A percentile compares a stretch with the other conserved stretches of the same genome.
Conservation (phyloP, 64 coral and sea anemone genomes). For the Montipora cactus region DNA sequence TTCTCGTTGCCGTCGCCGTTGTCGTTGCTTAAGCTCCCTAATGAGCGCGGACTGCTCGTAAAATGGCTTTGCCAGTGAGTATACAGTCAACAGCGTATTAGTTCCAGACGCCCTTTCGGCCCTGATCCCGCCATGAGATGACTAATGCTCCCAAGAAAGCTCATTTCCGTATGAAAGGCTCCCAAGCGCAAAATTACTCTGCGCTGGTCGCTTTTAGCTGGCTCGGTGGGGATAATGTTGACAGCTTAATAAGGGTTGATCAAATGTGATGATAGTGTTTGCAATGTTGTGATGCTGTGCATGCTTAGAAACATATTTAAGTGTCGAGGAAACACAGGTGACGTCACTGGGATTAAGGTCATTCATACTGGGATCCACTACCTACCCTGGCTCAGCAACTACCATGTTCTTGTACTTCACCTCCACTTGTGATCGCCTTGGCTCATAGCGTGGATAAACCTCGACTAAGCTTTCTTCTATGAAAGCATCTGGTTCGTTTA, state of each 20-base stretch:
- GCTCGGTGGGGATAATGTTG: slow-evolving; percentile 10
- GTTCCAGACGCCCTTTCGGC: slow-evolving; percentile 11
- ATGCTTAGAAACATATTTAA: slow-evolving; percentile 30
- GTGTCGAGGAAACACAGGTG: slow-evolving; percentile 14
- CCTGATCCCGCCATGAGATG: slow-evolving; percentile 39
- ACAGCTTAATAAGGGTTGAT: slow-evolving; percentile 51
- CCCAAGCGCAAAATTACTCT: slow-evolving; percentile 21
- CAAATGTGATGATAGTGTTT: slow-evolving; percentile 39
- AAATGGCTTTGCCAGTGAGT: slow-evolving; percentile 26
- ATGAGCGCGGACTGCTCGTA: slow-evolving; percentile 31
- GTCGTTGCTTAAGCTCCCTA: no score
- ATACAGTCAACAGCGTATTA: slow-evolving; percentile 47
- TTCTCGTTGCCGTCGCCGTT: no score
- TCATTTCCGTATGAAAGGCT: slow-evolving; percentile 51
- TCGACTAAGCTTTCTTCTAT: neutral
- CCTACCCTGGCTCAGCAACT: neutral
- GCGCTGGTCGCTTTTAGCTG: neutral
- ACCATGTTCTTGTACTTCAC: neutral
- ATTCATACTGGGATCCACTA: slow-evolving; percentile 21
- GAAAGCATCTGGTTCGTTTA: neutral
- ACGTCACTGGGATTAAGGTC: neutral
- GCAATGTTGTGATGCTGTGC: slow-evolving; percentile 14
- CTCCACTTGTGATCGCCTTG: neutral
- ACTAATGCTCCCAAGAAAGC: slow-evolving; percentile 56
- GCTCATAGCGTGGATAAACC: neutral